These are phyloP conservation scores for Caerostris darwini DNA, from an alignment of 1,140 invertebrate genomes.

Conservation along the genomic window DNA sequence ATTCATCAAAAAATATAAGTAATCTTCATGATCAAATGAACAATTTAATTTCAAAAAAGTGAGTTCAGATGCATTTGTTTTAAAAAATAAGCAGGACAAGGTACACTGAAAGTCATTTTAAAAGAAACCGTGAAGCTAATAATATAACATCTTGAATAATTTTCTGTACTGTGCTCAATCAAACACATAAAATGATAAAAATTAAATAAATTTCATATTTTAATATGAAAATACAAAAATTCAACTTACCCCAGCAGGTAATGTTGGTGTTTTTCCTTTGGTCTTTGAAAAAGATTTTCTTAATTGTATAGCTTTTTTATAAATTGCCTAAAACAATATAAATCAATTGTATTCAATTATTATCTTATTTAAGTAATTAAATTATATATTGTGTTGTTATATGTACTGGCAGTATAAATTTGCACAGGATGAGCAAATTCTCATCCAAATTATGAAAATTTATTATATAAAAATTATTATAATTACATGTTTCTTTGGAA, in stretches of 20 bases:
- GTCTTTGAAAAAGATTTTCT: conserved; percentile 87
- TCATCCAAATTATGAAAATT: no score
- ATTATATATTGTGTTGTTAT: no score
- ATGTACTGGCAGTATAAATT: no score
- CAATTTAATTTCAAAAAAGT: not conserved
- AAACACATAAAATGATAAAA: not conserved
- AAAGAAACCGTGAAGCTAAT: not conserved
- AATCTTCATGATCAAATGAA: no score
- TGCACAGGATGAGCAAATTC: no score
- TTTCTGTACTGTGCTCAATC: not conserved
- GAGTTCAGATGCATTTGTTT: not conserved
- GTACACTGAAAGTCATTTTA: not conserved
- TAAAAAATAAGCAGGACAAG: not conserved
- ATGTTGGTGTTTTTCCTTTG: conserved; percentile 82
- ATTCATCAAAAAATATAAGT: no score
- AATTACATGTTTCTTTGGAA: no score
- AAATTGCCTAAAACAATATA: conserved; percentile 82
- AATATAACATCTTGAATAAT: not conserved
- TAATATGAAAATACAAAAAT: not conserved
- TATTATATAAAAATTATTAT: no score
- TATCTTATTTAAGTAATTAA: no score
- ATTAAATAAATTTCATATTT: not conserved
- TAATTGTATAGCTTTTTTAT: conserved; percentile 86
- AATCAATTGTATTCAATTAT: not conserved
- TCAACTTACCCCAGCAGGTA: conserved; percentile 81